Conservation (phyloP, 2,797 vertebrate species). For the Premnoplex brunnescens region DNA sequence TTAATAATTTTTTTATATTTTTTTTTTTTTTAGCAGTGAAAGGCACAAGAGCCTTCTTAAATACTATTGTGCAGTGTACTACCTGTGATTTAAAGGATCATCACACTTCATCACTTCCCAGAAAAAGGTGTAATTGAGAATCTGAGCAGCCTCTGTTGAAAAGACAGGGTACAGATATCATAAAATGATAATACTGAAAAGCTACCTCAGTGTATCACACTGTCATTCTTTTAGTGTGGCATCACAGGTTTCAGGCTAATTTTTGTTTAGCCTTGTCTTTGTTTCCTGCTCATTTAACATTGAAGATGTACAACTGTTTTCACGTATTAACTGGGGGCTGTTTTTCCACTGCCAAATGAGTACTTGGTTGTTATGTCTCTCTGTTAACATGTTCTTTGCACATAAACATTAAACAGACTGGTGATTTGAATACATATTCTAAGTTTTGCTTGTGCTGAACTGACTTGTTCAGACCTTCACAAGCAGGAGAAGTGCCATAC, state of each 20-base stretch:
- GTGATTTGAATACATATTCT: not conserved
- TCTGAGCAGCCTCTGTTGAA: not conserved
- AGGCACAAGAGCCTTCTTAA: not conserved
- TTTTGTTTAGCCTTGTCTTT: not conserved
- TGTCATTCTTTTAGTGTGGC: not conserved
- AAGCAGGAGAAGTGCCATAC: not conserved
- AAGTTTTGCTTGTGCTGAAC: constrained; percentile 20
- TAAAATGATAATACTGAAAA: not conserved
- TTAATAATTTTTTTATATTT: not conserved
- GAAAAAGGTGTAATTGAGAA: not conserved
- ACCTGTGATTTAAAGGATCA: not conserved
- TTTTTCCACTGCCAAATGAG: not conserved
- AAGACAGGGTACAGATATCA: not conserved
- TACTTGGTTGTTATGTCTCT: not conserved
- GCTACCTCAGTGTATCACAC: not conserved
- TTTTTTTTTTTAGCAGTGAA: not conserved
- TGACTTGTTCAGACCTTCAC: not conserved
- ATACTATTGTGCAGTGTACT: not conserved
- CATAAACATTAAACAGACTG: constrained; percentile 2
- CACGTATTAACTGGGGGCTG: not conserved
- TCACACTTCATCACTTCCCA: not conserved
- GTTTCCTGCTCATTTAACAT: not conserved
- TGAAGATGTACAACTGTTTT: not conserved
- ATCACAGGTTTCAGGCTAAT: not conserved
- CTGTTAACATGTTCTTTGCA: constrained; percentile 1